Base-by-base conservation (phyloP, 1,140 invertebrate genomes). In the Drosophila arawakana region DNA sequence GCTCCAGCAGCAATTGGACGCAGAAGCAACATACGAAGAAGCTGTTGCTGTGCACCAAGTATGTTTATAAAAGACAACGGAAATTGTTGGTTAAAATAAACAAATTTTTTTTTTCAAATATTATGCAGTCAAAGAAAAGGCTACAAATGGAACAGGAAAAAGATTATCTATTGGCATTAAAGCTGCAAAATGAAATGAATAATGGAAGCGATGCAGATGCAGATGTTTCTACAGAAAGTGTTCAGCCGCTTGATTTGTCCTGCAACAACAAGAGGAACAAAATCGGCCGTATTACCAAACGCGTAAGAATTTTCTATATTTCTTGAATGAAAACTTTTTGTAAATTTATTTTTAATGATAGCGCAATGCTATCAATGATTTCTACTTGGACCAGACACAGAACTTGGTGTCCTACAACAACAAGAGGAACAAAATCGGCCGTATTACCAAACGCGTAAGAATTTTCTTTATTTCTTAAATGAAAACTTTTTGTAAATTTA, bases 171-270 rank as follows among this genome's bases (percentile, higher is more conserved):
- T 59, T 94, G 9, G 94, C 94, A 0, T 52, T 92, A 15, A 83
- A 91, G 41, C 75, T 95, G 15, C 94, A 95, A 81, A 91, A 93
- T 54, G 88, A 94, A 66, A 93, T 93, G 80, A 25, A 74, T 44
- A 44, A 49, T 0, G 63, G 60, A 41, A 30, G 37, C 47, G 34
- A 43, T 52, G 34, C 49, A 11, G 59, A 54, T 7, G 34, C 2
- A 7, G 52, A 50, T 7, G 57, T 67, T 49, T 35, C 58, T 6
- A 11, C 43, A n/a, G 69, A 49, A 8, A 43, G n/a, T 11, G 4
- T 60, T 18, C 8, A 44, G 34, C 3, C 50, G 3, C 50, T 63
- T 8, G 73, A 71, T 21, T 58, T 71, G 52, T 43, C 15, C 50
- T 54, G 44, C 41, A 50, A 63, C 49, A 63, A 30, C 21, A 44